Conservation (phyloP, 2,888 invertebrate genomes). For the Melanchra persicariae region DNA sequence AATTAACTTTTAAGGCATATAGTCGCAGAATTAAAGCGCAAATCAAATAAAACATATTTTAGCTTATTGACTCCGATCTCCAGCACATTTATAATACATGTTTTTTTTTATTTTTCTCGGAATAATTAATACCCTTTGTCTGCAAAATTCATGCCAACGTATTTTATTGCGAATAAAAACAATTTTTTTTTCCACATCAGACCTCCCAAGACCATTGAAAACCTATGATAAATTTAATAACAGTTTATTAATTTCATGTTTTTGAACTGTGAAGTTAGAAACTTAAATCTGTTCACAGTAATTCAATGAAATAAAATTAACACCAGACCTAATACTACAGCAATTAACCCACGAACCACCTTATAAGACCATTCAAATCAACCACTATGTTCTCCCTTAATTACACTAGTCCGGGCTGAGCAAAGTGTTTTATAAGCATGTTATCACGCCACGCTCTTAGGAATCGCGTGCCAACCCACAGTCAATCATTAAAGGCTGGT, state of each 20-base stretch:
- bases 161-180: neutral
- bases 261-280: too few relatives aligned
- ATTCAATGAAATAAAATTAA: neutral
- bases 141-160: neutral
- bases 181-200: too few relatives aligned
- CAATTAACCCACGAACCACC: constrained; percentile 12
- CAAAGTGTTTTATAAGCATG: constrained; percentile 54
- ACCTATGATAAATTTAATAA: too few relatives aligned
- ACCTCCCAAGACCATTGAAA: too few relatives aligned
- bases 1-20: neutral
- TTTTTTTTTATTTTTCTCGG: too few relatives aligned
- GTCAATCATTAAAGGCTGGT: constrained; percentile 44
- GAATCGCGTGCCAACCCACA: constrained; percentile 57
- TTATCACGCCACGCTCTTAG: constrained; percentile 45
- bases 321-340: neutral
- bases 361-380: constrained; percentile 9
- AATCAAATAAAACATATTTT: neutral
- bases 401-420: constrained; percentile 28
- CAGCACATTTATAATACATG: too few relatives aligned
- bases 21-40: neutral
- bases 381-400: constrained; percentile 28
- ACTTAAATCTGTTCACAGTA: neutral
- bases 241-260: too few relatives aligned
- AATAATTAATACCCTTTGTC: neutral
- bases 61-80: too few relatives aligned